A percentile compares a stretch with the other conserved stretches of the same genome.
These are phyloP conservation scores for Triops longicaudatus DNA, from an alignment of 1,140 invertebrate species.

Conservation along the genomic window DNA sequence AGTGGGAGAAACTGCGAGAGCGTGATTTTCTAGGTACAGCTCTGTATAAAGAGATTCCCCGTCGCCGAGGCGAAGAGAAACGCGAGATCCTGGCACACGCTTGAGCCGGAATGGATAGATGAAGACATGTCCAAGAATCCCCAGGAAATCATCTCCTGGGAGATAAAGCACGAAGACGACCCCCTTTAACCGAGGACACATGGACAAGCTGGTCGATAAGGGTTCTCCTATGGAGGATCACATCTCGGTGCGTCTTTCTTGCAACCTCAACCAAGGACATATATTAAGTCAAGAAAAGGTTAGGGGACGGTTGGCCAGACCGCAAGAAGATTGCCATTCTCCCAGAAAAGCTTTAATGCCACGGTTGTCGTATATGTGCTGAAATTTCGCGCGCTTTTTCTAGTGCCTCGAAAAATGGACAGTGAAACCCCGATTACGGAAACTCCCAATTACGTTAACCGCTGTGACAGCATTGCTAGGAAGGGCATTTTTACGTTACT, in stretches of 20 bases:
- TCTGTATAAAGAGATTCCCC: neutral
- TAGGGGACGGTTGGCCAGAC: neutral
- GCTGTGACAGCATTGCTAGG: too few relatives aligned
- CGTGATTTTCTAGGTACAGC: constrained; percentile 3
- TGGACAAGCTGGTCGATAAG: constrained; percentile 1
- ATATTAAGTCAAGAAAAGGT: neutral
- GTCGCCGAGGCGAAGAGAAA: neutral
- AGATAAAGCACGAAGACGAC: constrained; percentile 7
- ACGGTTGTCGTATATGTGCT: too few relatives aligned
- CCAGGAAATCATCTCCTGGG: constrained; percentile 4
- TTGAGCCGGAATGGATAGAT: neutral
- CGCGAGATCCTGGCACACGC: neutral
- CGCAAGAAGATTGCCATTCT: neutral
- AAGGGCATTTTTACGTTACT: too few relatives aligned
- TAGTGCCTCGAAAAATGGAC: too few relatives aligned
- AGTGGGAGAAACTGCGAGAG: neutral
- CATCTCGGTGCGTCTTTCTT: constrained; percentile 5
- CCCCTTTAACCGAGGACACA: constrained; percentile 1
- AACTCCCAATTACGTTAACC: too few relatives aligned
- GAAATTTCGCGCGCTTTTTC: too few relatives aligned
- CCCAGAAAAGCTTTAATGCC: too few relatives aligned
- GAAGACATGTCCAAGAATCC: neutral
- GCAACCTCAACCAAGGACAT: neutral
- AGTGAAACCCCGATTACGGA: too few relatives aligned
- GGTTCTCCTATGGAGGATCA: neutral